Base-by-base conservation (phyloP, 2,797 vertebrate genomes). In the Mus minutoides region DNA sequence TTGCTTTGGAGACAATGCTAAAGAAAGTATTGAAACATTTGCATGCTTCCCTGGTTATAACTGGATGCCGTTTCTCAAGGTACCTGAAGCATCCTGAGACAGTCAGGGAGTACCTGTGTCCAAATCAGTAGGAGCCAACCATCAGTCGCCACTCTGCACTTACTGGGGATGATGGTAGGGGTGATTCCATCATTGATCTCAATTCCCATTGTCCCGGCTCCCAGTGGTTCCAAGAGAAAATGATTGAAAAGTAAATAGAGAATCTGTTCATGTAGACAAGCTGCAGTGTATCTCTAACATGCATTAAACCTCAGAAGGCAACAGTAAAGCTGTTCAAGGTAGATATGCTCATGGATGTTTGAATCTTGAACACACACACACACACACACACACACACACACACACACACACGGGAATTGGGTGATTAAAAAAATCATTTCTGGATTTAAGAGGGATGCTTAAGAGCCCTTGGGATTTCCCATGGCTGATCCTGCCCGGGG, bases 1-100 rank as follows among this genome's bases (percentile, higher is more conserved):
- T 97, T 94, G 64, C 19, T 91, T 95, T 87, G 56, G 60, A 87
- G 69, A 11, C 6, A 88, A 69, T 40, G 37, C 6, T 90, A 80
- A 84, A 93, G 62, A 92, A 40, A 79, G 9, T 76, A 21, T 49
- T 62, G 49, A 82, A 78, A 69, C 21, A 52, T 94, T 58, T 56
- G 54, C 58, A 60, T n/a, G 40, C 13, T 87, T 84, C 14, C 31
- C 77, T 43, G 43, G 10, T 91, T 80, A 4, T n/a, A 73, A 58
- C 26, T 26, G 16, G 69, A 90, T 73, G 62, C 5, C 58, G 34
- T 31, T 52, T 14, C 37, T 91, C 11, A 94, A 92, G 64, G 88
- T 54, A 87, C 89, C 77, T 56, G 49, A 90, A 86, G 24, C 34
- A 62, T 71, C 80, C 24, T 24, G 58, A 87, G 62, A 43, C 52